A percentile compares a stretch with the other conserved stretches of the same genome.
Evolutionary conservation across 2,888 invertebrate species (phyloP).

Genomic region (Zeuzera pyrina): DNA sequence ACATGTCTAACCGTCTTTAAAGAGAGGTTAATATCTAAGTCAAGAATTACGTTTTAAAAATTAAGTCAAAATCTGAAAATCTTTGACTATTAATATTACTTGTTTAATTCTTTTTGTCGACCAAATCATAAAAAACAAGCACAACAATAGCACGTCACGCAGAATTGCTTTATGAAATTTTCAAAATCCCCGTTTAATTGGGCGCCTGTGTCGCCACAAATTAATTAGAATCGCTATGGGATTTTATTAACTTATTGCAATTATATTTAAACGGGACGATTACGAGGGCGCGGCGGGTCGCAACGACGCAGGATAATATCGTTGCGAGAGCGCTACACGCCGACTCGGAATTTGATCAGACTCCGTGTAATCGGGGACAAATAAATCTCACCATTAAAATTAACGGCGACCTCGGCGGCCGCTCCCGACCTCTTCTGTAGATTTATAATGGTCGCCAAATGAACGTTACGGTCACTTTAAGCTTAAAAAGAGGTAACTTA

Average conservation of each 20-base stretch:
- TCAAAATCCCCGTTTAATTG: constrained; percentile 54
- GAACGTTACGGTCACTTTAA: too few species aligned
- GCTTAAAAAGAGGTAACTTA: too few species aligned
- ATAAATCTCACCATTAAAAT: constrained; percentile 65
- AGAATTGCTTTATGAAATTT: constrained; percentile 43
- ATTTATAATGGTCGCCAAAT: constrained; percentile 51
- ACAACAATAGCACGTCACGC: constrained; percentile 34
- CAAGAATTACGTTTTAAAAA: too few species aligned
- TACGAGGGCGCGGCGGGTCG: constrained; percentile 32
- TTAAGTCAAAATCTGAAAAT: too few species aligned
- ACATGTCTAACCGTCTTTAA: too few species aligned
- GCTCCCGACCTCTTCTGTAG: constrained; percentile 54
- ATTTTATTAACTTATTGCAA: constrained; percentile 67
- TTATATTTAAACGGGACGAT: constrained; percentile 60
- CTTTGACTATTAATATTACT: too few species aligned
- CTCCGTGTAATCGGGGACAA: constrained; percentile 53
- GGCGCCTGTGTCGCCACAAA: constrained; percentile 53
- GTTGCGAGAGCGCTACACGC: constrained; percentile 33
- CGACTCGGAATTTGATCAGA: constrained; percentile 53
- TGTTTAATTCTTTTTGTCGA: too few species aligned
- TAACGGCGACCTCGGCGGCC: constrained; percentile 42
- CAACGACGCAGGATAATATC: constrained; percentile 33
- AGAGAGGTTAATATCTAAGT: too few species aligned
- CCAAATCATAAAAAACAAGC: constrained; percentile 32
- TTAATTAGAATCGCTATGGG: constrained; percentile 58